phyloP scores from a whole-genome alignment of 1,140 invertebrate genomes.

The Diabrotica virgifera region DNA sequence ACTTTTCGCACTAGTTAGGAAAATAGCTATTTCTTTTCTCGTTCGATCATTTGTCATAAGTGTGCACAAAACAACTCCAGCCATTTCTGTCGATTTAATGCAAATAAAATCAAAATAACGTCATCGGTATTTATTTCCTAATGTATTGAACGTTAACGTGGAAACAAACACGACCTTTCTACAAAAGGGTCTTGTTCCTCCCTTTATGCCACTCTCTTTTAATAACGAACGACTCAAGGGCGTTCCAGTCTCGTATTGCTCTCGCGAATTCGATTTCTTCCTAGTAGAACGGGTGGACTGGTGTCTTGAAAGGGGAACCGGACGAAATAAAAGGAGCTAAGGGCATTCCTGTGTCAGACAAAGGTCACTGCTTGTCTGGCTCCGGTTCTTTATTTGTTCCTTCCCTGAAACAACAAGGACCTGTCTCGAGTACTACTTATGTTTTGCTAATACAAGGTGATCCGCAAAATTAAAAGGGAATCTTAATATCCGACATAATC shows the following conservation, averaged over 20 bases:
- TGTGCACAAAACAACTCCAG: too few species aligned
- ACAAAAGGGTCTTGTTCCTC: not conserved
- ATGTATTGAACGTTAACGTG: not conserved
- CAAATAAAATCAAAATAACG: not conserved
- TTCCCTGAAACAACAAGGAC: not conserved
- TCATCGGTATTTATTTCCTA: not conserved
- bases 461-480: too few species aligned
- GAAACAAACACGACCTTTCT: not conserved
- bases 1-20: too few species aligned
- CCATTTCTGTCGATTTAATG: not conserved
- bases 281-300: not conserved
- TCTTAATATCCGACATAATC: too few species aligned
- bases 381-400: not conserved
- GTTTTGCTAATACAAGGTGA: too few species aligned
- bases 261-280: not conserved
- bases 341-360: not conserved
- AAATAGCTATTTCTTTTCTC: too few species aligned
- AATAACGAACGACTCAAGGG: not conserved
- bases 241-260: not conserved
- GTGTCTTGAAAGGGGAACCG: not conserved
- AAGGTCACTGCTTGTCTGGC: not conserved
- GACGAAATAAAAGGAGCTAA: slow-evolving; percentile 2
- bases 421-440: not conserved
- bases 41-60: too few species aligned
- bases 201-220: not conserved